A percentile compares a stretch with the other conserved stretches of the same genome.
These are phyloP conservation scores for Serilophus lunatus DNA, from an alignment of 2,113 vertebrate species.

Conservation along the genomic window DNA sequence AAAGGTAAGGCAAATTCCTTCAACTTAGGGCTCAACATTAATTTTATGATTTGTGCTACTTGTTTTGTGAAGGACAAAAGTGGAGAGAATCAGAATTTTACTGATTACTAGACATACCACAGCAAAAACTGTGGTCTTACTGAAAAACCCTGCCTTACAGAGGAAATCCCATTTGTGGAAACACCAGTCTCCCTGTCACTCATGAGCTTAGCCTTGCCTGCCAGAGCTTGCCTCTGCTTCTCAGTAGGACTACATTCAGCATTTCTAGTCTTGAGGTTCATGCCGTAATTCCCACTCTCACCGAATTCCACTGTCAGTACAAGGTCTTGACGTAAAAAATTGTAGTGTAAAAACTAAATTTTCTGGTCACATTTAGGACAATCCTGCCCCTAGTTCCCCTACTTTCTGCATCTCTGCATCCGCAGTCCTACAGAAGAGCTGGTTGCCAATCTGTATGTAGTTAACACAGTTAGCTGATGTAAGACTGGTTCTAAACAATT, in stretches of 20 bases:
- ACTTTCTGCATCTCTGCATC: background rate
- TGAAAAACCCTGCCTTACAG: background rate
- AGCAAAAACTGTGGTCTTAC: background rate
- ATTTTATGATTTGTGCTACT: background rate
- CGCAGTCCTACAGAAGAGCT: background rate
- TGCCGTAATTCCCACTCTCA: fast-evolving
- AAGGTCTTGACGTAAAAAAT: background rate
- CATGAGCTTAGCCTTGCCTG: background rate
- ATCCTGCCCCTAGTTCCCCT: background rate
- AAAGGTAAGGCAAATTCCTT: background rate
- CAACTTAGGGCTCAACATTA: fast-evolving
- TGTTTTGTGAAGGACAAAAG: background rate
- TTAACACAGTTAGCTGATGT: background rate
- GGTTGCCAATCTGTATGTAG: background rate
- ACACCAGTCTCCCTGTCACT: background rate
- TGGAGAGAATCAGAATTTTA: background rate
- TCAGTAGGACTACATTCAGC: background rate
- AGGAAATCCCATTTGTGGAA: background rate
- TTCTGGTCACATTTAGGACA: background rate
- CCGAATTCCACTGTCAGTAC: background rate
- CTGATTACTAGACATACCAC: background rate
- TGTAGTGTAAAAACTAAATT: background rate
- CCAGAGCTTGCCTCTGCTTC: background rate
- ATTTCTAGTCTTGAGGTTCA: background rate
- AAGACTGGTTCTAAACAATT: background rate